These are phyloP conservation scores for Nansenia antarctica DNA, from an alignment of 2,113 vertebrate species.

Conservation along the genomic window DNA sequence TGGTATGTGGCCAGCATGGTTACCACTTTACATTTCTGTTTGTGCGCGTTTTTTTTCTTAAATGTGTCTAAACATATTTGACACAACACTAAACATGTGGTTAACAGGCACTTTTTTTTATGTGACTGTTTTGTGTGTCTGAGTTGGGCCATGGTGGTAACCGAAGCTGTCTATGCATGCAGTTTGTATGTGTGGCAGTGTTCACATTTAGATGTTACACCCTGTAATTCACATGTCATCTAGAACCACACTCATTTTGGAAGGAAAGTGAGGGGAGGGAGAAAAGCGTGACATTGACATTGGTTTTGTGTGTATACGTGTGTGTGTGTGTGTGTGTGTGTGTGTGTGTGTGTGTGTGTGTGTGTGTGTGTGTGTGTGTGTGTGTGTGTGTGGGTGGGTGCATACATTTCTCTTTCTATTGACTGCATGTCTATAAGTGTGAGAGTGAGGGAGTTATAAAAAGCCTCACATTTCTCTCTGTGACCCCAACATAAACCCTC, in stretches of 20 bases:
- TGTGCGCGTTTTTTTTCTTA: background rate
- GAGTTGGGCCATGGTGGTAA: slow-evolving; percentile 39
- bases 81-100: slow-evolving; percentile 38
- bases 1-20: background rate
- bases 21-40: background rate
- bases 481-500: background rate
- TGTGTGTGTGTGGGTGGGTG: background rate
- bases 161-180: slow-evolving; percentile 43
- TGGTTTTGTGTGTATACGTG: background rate
- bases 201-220: slow-evolving; percentile 59
- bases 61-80: slow-evolving; percentile 8
- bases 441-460: background rate
- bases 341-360: slow-evolving; percentile 10
- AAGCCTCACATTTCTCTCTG: background rate
- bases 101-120: slow-evolving; percentile 28
- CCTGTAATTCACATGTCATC: slow-evolving; percentile 60
- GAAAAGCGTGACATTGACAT: background rate
- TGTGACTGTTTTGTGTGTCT: slow-evolving; percentile 33
- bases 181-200: slow-evolving; percentile 51
- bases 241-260: slow-evolving; percentile 47
- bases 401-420: background rate
- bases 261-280: slow-evolving; percentile 51
- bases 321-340: slow-evolving; percentile 11
- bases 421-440: background rate
- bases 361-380: slow-evolving; percentile 12